Percentiles rank a stretch among this genome's conserved stretches.
phyloP scores from a whole-genome alignment of 2,113 vertebrate genomes.

The Pica pica region DNA sequence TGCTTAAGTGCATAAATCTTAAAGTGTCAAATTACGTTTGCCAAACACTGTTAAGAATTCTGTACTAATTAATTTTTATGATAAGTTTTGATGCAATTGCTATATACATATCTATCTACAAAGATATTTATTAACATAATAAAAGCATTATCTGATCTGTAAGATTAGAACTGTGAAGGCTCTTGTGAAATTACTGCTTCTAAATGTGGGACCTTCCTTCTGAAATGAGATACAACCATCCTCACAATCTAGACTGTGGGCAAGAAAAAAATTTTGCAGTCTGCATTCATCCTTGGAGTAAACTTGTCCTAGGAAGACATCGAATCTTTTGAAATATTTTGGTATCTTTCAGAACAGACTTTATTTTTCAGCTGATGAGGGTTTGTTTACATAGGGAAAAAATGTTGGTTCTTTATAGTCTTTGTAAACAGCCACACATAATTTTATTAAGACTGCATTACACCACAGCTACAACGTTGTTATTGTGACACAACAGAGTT shows the following conservation, averaged over 20 bases:
- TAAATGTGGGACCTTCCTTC: background rate
- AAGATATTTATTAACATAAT: background rate
- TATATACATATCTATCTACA: background rate
- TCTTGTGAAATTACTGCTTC: background rate
- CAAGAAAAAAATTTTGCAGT: background rate
- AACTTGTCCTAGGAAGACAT: background rate
- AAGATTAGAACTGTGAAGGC: background rate
- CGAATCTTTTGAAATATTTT: background rate
- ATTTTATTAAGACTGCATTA: background rate
- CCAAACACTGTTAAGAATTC: background rate
- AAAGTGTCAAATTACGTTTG: background rate
- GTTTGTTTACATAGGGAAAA: background rate
- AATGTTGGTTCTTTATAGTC: background rate
- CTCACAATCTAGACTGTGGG: background rate
- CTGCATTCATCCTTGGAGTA: background rate
- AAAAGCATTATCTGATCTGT: background rate
- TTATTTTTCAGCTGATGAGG: background rate
- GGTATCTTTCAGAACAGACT: background rate
- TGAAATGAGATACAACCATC: background rate
- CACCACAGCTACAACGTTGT: background rate
- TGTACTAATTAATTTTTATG: background rate
- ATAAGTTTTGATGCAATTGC: background rate
- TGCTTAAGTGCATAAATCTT: background rate
- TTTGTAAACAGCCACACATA: background rate
- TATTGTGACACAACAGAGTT: background rate